phyloP scores from a whole-genome alignment of 2,888 invertebrate species.

The Tuberolachnus salignus region DNA sequence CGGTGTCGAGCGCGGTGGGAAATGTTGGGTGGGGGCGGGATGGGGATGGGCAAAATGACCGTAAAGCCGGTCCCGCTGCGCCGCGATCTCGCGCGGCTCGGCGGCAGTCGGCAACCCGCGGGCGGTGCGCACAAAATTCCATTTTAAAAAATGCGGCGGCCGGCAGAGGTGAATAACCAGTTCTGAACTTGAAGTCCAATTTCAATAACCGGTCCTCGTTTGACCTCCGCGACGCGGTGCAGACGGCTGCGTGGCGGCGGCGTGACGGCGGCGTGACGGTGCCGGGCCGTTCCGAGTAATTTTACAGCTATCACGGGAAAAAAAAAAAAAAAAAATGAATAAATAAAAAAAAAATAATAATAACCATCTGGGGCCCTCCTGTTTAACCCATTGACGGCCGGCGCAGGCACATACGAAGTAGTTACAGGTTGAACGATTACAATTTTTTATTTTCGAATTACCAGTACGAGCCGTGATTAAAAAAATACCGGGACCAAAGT shows the following conservation, averaged over 20 bases:
- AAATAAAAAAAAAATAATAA: constrained; percentile 21
- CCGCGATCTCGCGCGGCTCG: neutral
- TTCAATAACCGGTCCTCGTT: constrained; percentile 51
- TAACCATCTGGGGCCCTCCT: neutral
- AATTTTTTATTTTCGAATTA: too few relatives aligned
- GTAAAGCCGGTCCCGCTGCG: constrained; percentile 29
- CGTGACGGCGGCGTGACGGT: too few relatives aligned
- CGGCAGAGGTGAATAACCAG: constrained; percentile 54
- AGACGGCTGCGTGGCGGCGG: too few relatives aligned
- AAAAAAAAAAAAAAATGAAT: too few relatives aligned
- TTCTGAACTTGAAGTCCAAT: constrained; percentile 54
- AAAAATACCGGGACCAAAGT: too few relatives aligned
- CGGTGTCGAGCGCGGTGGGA: too few relatives aligned
- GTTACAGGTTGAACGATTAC: too few relatives aligned
- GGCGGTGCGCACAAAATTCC: constrained; percentile 47
- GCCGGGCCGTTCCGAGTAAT: constrained; percentile 18
- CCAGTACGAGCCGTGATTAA: too few relatives aligned
- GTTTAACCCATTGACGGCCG: neutral
- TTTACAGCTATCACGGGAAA: constrained; percentile 51
- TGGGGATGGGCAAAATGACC: too few relatives aligned
- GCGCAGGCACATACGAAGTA: too few relatives aligned
- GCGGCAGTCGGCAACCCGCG: constrained; percentile 29
- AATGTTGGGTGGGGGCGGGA: too few relatives aligned
- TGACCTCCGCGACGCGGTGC: constrained; percentile 49
- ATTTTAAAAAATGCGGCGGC: constrained; percentile 18